Evolutionary conservation across 2,113 vertebrate genomes (phyloP).

Genomic region (Heterocephalus glaber): DNA sequence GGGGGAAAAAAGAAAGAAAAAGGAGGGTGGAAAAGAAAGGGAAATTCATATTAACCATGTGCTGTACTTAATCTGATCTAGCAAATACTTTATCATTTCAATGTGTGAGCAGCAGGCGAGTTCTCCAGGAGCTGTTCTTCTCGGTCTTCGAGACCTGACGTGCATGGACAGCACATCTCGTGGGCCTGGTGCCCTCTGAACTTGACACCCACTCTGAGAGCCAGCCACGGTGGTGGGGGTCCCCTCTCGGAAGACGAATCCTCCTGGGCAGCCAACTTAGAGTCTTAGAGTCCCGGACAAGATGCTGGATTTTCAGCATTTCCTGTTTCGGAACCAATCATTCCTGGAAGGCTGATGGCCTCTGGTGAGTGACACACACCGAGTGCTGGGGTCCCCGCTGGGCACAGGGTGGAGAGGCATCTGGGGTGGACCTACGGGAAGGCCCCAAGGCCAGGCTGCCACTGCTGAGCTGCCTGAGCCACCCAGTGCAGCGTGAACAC

Average conservation of each 20-base stretch:
- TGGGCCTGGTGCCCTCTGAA: neutral
- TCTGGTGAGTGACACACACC: neutral
- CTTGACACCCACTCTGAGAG: neutral
- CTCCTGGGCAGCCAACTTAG: accelerated
- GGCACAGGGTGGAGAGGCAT: neutral
- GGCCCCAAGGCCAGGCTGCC: neutral
- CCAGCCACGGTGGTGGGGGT: neutral
- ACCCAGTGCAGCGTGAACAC: neutral
- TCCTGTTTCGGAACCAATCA: neutral
- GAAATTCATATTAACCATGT: neutral
- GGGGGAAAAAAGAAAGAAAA: too few species aligned
- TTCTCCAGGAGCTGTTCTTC: accelerated
- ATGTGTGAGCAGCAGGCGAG: neutral
- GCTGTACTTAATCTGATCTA: neutral
- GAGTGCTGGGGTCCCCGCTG: too few species aligned
- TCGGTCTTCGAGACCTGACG: accelerated
- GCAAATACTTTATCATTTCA: neutral
- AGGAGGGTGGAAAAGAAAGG: neutral
- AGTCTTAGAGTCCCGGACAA: neutral
- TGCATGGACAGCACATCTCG: neutral
- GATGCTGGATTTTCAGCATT: neutral
- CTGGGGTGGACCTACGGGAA: neutral
- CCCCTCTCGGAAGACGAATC: neutral
- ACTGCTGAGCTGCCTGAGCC: too few species aligned
- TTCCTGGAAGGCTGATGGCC: neutral